Evolutionary conservation across 1,140 invertebrate species (phyloP).

Genomic region (Ostrea edulis): DNA sequence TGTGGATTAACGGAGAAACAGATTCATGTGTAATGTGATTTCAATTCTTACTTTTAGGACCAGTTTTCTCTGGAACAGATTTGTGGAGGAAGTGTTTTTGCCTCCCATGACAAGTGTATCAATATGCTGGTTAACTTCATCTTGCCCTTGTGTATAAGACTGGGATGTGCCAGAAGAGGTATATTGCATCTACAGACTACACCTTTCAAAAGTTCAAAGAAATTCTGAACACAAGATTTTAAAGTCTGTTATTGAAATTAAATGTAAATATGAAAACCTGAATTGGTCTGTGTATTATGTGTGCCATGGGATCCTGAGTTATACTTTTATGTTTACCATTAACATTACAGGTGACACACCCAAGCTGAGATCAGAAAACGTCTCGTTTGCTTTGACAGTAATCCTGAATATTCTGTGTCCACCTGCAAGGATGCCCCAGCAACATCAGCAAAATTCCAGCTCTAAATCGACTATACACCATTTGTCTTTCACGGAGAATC

Average conservation of each 20-base stretch:
- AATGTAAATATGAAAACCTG: too few relatives aligned
- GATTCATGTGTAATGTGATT: not conserved
- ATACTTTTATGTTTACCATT: not conserved
- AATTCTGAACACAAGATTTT: too few relatives aligned
- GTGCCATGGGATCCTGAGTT: too few relatives aligned
- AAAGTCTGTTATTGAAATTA: too few relatives aligned
- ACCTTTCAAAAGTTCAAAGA: too few relatives aligned
- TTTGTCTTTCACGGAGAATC: constrained; percentile 69
- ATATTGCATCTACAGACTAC: constrained; percentile 43
- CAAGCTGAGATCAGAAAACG: constrained; percentile 91
- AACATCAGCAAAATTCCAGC: constrained; percentile 74
- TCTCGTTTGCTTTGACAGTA: constrained; percentile 93
- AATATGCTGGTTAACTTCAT: constrained; percentile 97
- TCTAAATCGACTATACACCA: constrained; percentile 77
- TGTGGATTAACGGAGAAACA: too few relatives aligned
- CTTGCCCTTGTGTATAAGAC: constrained; percentile 95
- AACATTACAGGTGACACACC: constrained; percentile 85
- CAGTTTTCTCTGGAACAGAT: constrained; percentile 96
- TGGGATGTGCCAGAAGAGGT: constrained; percentile 95
- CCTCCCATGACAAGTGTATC: constrained; percentile 94
- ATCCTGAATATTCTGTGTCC: constrained; percentile 94
- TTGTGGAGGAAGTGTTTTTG: constrained; percentile 93
- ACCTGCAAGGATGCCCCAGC: constrained; percentile 65
- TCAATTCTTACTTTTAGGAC: constrained; percentile 83
- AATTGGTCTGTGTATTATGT: too few relatives aligned